Base-by-base conservation (phyloP, 1,140 invertebrate genomes). In the Geopemphigus sp. region DNA sequence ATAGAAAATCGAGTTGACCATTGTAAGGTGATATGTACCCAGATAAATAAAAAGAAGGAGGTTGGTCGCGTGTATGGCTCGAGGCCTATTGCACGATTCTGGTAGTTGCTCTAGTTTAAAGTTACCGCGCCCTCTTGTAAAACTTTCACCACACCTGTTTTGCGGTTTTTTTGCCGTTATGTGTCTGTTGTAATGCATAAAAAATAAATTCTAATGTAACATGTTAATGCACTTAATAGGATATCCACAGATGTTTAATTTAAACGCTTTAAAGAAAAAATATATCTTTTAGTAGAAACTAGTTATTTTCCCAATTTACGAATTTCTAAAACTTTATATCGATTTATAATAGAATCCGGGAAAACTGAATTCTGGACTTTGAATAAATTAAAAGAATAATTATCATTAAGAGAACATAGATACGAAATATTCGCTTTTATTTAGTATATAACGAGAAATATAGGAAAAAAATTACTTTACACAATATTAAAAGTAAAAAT, bases 81-180 rank as follows among this genome's bases (percentile, higher is more conserved):
- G 74, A 61, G 74, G 74, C 74, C 39, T 57, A 78, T 78, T 78
- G 74, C 74, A 78, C 74, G 74, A 78, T 78, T 78, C 74, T 78
- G 74, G 74, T 78, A 78, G 74, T 78, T 78, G 74, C 74, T 78
- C 74, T 78, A 78, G 74, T 78, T 78, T 78, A 78, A 78, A 78
- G 74, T 78, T 78, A 78, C 74, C 74, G 74, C 74, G 74, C 74
- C 74, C 74, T 78, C 74, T 78, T 78, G 74, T 78, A 78, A 78
- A 78, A 78, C 74, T 78, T 78, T 78, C 74, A 78, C 74, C 57
- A 61, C 74, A 78, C 74, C 74, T 78, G 74, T 78, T 78, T 78
- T 78, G 74, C 39, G 74, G 74, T 78, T 78, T 78, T 78, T 78
- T 47, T 57, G 39, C 74, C 45, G 74, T 63, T 78, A 78, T 78